Percentiles rank a stretch among this genome's conserved stretches.
Evolutionary conservation across 2,797 vertebrate species (phyloP).

Genomic region (Crax fasciolata): DNA sequence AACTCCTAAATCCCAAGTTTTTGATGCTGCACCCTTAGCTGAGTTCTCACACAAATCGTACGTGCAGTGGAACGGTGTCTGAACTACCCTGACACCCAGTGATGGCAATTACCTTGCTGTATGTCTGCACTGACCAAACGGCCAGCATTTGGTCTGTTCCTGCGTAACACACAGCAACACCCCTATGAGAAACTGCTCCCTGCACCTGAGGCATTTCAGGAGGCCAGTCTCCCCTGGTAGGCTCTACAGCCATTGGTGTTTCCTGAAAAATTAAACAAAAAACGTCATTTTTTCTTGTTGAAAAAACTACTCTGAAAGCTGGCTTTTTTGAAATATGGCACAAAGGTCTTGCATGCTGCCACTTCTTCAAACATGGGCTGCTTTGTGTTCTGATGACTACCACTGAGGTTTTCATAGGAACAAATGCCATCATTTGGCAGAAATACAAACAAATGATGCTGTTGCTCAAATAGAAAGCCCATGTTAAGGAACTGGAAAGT

Average conservation of each 20-base stretch:
- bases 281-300: not conserved
- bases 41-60: not conserved
- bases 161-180: rapidly evolving
- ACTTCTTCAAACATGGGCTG: not conserved
- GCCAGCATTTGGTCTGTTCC: not conserved
- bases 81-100: not conserved
- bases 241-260: not conserved
- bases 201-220: not conserved
- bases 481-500: slow-evolving; percentile 34
- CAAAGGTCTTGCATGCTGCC: not conserved
- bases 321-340: not conserved
- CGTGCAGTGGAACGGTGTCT: rapidly evolving
- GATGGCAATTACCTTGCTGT: not conserved
- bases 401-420: slow-evolving; percentile 7
- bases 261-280: not conserved
- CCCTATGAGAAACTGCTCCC: not conserved
- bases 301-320: not conserved
- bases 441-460: slow-evolving; percentile 59
- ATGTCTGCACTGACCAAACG: not conserved
- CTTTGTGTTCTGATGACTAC: not conserved
- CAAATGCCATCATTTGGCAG: slow-evolving; percentile 34
- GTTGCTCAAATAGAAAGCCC: slow-evolving; percentile 38
- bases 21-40: not conserved
- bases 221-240: not conserved
- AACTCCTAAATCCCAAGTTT: slow-evolving; percentile 3